Evolutionary conservation across 2,888 invertebrate genomes (phyloP), one percentile per base, ranked within the genome.

Genomic region (Rhagium mordax): DNA sequence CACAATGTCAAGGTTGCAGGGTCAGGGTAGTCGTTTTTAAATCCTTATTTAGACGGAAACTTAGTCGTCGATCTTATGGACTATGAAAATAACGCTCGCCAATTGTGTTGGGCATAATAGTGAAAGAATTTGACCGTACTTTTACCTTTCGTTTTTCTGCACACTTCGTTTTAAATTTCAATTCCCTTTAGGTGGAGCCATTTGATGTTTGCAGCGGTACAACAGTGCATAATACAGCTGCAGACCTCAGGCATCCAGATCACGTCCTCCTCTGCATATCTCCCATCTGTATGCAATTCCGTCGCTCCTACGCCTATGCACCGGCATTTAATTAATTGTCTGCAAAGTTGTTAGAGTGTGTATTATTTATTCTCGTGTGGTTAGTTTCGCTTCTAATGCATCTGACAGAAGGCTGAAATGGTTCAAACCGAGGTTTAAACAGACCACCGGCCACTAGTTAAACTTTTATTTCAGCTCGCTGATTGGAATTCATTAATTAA

Each of bases 261-360:
- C 10, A 33, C 13, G 33, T 33, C 10, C 33, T 13, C 33, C 5
- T 41, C 41, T 2, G n/a, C n/a, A 4, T 41, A 41, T 15, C 41
- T 15, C 0, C n/a, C 3, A 13, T 41, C 41, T 41, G 41, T 15
- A 10, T 41, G n/a, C 41, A 41, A 41, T 41, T 41, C n/a, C n/a
- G 8, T 3, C 48, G n/a, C 13, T 15, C 20, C 53, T 65, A 33
- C 57, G 49, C 69, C 73, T 57, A 67, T 59, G 47, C 69, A 73
- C 66, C 62, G 66, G 64, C 71, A 67, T 75, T 74, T 79, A 76
- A 79, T 80, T 78, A 80, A 79, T 79, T 74, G 79, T 80, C 78
- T 78, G 78, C 79, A 71, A 80, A 80, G 80, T 80, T 80, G 75
- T 77, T 72, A 71, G 71, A 74, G 66, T 76, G 75, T 77, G 74